Percentiles rank a stretch among this genome's conserved stretches.
These are phyloP conservation scores for Xylophagus ater DNA, from an alignment of 2,888 invertebrate species.

Conservation along the genomic window DNA sequence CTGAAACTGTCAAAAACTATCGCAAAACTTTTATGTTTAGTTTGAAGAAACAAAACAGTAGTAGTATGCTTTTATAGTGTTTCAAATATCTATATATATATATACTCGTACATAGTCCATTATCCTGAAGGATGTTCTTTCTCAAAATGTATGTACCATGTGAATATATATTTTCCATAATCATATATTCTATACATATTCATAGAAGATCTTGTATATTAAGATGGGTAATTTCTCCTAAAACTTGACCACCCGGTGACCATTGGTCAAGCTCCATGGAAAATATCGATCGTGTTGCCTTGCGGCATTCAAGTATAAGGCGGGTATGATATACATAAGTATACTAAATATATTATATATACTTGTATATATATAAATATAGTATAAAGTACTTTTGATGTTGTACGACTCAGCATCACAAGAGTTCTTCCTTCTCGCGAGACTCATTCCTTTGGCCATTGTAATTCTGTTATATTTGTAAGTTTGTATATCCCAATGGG, in stretches of 20 bases:
- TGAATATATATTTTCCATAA: too few relatives aligned
- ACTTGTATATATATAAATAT: too few relatives aligned
- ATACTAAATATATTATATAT: too few relatives aligned
- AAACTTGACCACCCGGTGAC: conserved; percentile 22
- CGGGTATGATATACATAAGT: too few relatives aligned
- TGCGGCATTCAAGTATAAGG: conserved; percentile 30
- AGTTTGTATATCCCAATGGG: conserved; percentile 13
- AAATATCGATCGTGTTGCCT: conserved; percentile 39
- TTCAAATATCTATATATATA: background rate
- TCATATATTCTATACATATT: too few relatives aligned
- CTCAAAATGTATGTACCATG: too few relatives aligned
- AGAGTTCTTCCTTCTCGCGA: conserved; percentile 17
- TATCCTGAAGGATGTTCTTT: too few relatives aligned
- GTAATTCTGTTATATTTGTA: conserved; percentile 11
- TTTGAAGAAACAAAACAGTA: conserved; percentile 17
- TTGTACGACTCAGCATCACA: conserved; percentile 11
- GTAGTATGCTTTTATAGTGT: too few relatives aligned
- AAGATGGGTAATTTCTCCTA: conserved; percentile 18
- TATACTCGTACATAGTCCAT: too few relatives aligned
- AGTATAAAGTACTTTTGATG: too few relatives aligned
- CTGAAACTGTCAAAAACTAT: conserved; percentile 19
- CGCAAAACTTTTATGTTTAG: conserved; percentile 17
- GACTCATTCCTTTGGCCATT: conserved; percentile 14
- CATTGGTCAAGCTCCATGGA: conserved; percentile 35
- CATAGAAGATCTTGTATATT: too few relatives aligned